Evolutionary conservation across 2,888 invertebrate genomes (phyloP), one percentile per base, ranked within the genome.

Genomic region (Coremacera marginata): DNA sequence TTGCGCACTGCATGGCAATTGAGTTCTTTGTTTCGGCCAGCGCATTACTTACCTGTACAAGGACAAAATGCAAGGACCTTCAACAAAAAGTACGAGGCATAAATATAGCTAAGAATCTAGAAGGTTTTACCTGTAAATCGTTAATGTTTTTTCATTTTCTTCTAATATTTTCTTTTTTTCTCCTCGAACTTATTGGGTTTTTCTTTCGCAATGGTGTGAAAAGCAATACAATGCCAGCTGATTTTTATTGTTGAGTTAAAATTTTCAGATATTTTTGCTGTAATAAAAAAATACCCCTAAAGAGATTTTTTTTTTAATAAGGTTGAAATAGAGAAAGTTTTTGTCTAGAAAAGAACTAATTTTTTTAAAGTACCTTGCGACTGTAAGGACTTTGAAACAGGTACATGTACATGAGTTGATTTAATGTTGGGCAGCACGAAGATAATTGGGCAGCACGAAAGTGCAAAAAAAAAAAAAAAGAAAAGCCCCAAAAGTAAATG

Each of bases 141-240:
- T 14, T 27, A 14, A 68, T n/a, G 52, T 27, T 70, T 70, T 3
- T 37, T 67, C 19, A 14, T 31, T n/a, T n/a, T n/a, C 2, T 31
- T 63, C 22, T 16, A 37, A 67, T n/a, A 55, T 52, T 57, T 72
- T 60, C 62, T 49, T 65, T n/a, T 63, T 65, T 65, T 65, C 34
- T 63, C 31, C 11, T 1, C 34, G 19, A 71, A 51, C 75, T 75
- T 77, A 77, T 75, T 75, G 74, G 63, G 77, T 70, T 77, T 77
- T 75, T 25, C 67, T 52, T 75, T 22, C 4, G 44, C n/a, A 11
- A 3, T 27, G 34, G 5, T 63, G 27, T n/a, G 27, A 49, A 27
- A 31, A 31, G 62, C 60, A 60, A 11, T n/a, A 44, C 14, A 44
- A 44, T 44, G 44, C 44, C 1, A n/a, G 14, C 44, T 44, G 44